phyloP scores from a whole-genome alignment of 2,113 vertebrate genomes.

The Antechinus flavipes region DNA sequence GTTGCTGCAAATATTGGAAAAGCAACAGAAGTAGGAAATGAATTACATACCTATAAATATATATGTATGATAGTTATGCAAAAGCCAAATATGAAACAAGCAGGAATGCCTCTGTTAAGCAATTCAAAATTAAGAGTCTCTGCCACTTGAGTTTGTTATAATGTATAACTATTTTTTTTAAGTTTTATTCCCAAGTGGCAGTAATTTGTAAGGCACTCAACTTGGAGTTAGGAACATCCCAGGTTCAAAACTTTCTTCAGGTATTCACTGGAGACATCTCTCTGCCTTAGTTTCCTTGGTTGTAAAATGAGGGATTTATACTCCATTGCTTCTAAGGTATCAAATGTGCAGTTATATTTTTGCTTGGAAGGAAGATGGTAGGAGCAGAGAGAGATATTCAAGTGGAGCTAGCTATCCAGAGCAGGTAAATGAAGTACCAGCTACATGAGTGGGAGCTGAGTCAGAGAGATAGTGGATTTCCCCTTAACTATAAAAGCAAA shows the following conservation, averaged over 20 bases:
- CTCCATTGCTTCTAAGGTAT: neutral
- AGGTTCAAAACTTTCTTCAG: neutral
- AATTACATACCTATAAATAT: neutral
- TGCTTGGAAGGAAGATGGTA: neutral
- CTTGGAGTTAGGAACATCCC: neutral
- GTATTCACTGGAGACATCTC: neutral
- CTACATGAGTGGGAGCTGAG: neutral
- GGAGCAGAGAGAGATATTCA: neutral
- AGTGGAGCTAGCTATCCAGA: neutral
- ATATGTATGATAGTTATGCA: neutral
- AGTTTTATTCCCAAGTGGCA: neutral
- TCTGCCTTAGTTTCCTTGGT: neutral
- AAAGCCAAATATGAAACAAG: neutral
- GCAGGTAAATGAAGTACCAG: neutral
- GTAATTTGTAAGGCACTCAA: neutral
- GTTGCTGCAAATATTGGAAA: neutral
- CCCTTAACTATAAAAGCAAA: neutral
- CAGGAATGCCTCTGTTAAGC: neutral
- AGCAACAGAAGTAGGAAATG: neutral
- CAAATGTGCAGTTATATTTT: neutral
- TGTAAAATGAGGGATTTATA: neutral
- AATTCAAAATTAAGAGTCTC: neutral
- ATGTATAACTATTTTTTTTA: neutral
- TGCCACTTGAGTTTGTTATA: neutral
- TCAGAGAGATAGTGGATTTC: neutral